Base-by-base conservation (phyloP, 2,888 invertebrate species). In the Sepiola atlantica region DNA sequence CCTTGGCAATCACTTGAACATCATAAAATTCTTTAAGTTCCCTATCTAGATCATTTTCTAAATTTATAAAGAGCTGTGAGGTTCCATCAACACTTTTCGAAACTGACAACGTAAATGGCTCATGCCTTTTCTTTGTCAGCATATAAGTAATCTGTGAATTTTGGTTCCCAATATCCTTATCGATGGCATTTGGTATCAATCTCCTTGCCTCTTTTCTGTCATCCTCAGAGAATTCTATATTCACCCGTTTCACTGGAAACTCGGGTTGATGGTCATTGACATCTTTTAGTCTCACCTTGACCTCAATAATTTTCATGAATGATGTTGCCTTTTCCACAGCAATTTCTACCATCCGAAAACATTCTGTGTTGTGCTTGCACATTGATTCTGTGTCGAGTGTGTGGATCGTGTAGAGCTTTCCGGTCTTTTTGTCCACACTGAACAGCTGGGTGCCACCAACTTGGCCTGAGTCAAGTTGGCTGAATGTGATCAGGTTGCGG, bases 31-130 rank as follows among this genome's bases (percentile, higher is more conserved):
- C 77, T 77, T 77, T 77, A 77, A 77, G 77, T 77, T 77, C 77
- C n/a, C 77, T 77, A n/a, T 77, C 77, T n/a, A 77, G 77, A 77
- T 77, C 77, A 77, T 77, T 77, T 77, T 77, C 77, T 77, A 77
- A 77, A 14, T 77, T 77, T 77, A 77, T 77, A 77, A 77, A 77
- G 16, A 77, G 77, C 77, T 77, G 77, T 77, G 77, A 77, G n/a
- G 77, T 77, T 77, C 77, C 77, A 32, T 77, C 77, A n/a, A 77
- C 77, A 32, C 77, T 77, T 77, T 77, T 77, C n/a, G 77, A 77
- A 77, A 77, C 77, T 32, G 77, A 77, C n/a, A 77, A 18, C 6
- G 77, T 77, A 77, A 77, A 77, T 77, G 77, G 77, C n/a, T 77
- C 77, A 77, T 77, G 77, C 77, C 77, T 77, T 77, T 77, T 77